Conservation (phyloP, 2,113 vertebrate species). For the Garra rufa region DNA sequence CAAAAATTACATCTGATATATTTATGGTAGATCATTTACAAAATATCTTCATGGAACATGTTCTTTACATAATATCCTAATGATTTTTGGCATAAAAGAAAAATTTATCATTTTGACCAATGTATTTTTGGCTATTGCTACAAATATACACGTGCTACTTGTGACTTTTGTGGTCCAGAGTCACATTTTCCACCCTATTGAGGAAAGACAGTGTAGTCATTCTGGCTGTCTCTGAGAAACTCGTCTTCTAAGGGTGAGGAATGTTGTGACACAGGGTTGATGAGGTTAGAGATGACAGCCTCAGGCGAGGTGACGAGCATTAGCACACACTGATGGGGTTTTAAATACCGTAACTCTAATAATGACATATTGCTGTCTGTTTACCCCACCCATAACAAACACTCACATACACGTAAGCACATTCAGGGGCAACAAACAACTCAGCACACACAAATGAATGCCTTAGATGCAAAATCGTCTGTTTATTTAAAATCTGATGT, state of each 20-base stretch:
- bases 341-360: constrained; percentile 17
- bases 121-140: no score
- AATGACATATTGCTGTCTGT: constrained; percentile 1
- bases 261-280: constrained; percentile 50
- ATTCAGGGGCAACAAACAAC: not conserved
- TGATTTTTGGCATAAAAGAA: no score
- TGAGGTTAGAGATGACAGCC: constrained; percentile 41
- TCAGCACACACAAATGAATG: not conserved
- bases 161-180: no score
- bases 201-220: not conserved
- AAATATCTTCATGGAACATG: no score
- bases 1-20: no score
- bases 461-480: not conserved
- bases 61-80: no score
- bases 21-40: no score
- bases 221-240: not conserved
- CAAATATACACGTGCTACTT: no score
- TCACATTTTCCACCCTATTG: not conserved
- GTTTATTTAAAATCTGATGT: constrained; percentile 31
- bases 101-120: no score
- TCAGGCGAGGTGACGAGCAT: constrained; percentile 2
- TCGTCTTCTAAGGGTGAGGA: constrained; percentile 9
- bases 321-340: constrained; percentile 9
- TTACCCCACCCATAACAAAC: constrained; percentile 43
- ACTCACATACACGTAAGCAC: constrained; percentile 10